These are phyloP conservation scores for Thera obeliscata DNA, from an alignment of 2,888 invertebrate species.

Conservation along the genomic window DNA sequence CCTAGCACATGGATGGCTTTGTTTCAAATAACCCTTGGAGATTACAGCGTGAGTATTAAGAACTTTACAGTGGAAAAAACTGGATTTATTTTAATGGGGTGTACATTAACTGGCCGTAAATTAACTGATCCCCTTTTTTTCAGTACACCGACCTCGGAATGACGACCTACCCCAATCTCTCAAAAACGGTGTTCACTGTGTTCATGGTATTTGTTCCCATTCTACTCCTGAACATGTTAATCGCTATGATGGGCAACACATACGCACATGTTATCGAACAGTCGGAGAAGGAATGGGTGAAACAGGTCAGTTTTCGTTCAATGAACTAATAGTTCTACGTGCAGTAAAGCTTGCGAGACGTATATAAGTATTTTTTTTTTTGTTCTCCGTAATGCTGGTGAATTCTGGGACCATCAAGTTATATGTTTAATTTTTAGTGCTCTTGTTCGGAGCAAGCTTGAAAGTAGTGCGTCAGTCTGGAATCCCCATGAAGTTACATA, in stretches of 20 bases:
- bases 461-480: too few relatives aligned
- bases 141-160: slow-evolving; percentile 96
- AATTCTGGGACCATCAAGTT: too few relatives aligned
- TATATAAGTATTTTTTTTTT: too few relatives aligned
- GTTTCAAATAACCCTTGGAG: slow-evolving; percentile 98
- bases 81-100: too few relatives aligned
- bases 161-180: slow-evolving; percentile 95
- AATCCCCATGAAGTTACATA: too few relatives aligned
- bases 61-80: too few relatives aligned
- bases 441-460: too few relatives aligned
- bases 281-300: slow-evolving; percentile 99
- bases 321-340: too few relatives aligned
- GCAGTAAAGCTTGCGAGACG: too few relatives aligned
- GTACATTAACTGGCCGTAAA: too few relatives aligned
- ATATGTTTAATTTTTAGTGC: too few relatives aligned
- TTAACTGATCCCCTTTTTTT: slow-evolving; percentile 36
- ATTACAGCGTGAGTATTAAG: slow-evolving; percentile 91
- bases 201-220: slow-evolving; percentile 99
- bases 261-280: slow-evolving; percentile 99
- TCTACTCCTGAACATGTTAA: slow-evolving; percentile 96
- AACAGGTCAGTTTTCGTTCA: slow-evolving; percentile 85
- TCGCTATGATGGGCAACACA: slow-evolving; percentile 99
- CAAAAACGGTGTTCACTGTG: slow-evolving; percentile 97
- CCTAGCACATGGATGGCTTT: slow-evolving; percentile 98
- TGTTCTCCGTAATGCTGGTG: too few relatives aligned